Base-by-base conservation (phyloP, 2,888 invertebrate species). In the Ectobius pallidus region DNA sequence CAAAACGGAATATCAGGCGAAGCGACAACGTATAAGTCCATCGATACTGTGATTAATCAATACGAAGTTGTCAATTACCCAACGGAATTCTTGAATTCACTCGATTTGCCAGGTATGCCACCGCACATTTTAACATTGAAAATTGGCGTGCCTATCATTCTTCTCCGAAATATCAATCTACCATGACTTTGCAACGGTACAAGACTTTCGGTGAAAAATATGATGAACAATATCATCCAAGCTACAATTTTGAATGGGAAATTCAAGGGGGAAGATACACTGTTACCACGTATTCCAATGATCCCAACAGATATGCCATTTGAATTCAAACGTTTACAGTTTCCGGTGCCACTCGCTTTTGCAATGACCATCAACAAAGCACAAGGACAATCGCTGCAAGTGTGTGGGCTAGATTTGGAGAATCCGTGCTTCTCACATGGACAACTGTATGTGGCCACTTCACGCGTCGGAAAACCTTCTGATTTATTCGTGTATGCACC, bases 361-460 rank as follows among this genome's bases (percentile, higher is more conserved):
- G 79, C 79, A 32, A 80, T 80, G 78, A 76, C 79, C 16, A 81
- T 81, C 65, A 81, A 81, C 77, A 81, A 81, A 72, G 78, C 80
- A 69, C 81, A 81, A 79, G 80, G 81, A n/a, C 81, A 82, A 77
- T 78, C n/a, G n/a, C n/a, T n/a, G n/a, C n/a, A n/a, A n/a, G n/a
- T n/a, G n/a, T n/a, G n/a, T n/a, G n/a, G n/a, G n/a, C n/a, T n/a
- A n/a, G n/a, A n/a, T n/a, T n/a, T n/a, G n/a, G n/a, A n/a, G n/a
- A n/a, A n/a, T n/a, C n/a, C n/a, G n/a, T n/a, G n/a, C n/a, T n/a
- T n/a, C n/a, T n/a, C 79, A 55, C 79, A 82, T 75, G 80, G 81
- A 25, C 80, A 81, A 77, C 76, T 81, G 71, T 81, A 82, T 75
- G 81, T 81, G 16, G 81, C 79, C 16, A 79, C 78, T 75, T 80